Evolutionary conservation across 2,797 vertebrate species (phyloP), one percentile per base, ranked within the genome.

Genomic region (Pogoniulus pusillus): DNA sequence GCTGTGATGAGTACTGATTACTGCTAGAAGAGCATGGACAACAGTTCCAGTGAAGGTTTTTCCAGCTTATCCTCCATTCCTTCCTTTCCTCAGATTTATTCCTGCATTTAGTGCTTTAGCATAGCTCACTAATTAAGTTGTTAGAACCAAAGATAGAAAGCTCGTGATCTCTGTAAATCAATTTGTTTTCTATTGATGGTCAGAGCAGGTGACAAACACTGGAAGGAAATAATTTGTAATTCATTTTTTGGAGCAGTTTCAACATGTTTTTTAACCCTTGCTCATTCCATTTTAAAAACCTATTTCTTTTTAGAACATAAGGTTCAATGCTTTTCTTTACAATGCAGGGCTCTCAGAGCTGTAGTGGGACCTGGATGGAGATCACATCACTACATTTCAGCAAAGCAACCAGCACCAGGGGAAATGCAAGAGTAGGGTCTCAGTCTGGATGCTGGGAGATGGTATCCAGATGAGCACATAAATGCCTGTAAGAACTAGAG

Each of bases 141-240:
- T 89, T 64, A 49, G 78, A 81, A 55, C 41, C 53, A 49, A 87
- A 95, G 72, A 75, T 73, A 43, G 47, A 77, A 90, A 85, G 45
- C 63, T 81, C 68, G 41, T 26, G 66, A 49, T 34, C 80, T 83
- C 74, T 45, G 27, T 76, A 82, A 77, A 92, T 69, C 0, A 0
- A 75, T 85, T 86, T 79, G 63, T 70, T 93, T 89, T 58, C 89
- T 90, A 5, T 18, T 82, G 62, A 47, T 49, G 62, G 41, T 74
- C 69, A 87, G 45, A 91, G 54, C 77, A 88, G 72, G 30, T 82
- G 66, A 73, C 64, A 71, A 74, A 87, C 35, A 62, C 10, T 45
- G n/a, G n/a, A 47, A 72, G 69, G 34, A 82, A 65, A 83, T 68
- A 0, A 74, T 91, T 89, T 74, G 22, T 45, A 51, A 90, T 82